Evolutionary conservation across 2,113 vertebrate genomes (phyloP).

Genomic region (Piliocolobus tephrosceles): DNA sequence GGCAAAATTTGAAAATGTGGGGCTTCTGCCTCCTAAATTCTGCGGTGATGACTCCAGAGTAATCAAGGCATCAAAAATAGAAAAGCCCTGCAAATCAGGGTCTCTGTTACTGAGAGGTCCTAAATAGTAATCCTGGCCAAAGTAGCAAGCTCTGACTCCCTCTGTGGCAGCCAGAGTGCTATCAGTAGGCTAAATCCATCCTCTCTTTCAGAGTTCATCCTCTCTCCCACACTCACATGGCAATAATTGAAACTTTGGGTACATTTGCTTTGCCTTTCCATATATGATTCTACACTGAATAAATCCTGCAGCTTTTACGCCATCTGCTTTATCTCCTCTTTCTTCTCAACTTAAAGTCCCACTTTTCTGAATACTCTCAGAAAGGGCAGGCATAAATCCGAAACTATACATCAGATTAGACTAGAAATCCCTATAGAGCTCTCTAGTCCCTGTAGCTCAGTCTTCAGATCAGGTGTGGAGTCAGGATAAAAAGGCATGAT

Average conservation of each 20-base stretch:
- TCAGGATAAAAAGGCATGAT: neutral
- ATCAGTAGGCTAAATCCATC: neutral
- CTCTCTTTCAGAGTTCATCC: neutral
- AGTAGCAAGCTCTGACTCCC: neutral
- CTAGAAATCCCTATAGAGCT: neutral
- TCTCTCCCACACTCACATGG: neutral
- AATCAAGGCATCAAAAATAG: neutral
- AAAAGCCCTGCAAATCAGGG: neutral
- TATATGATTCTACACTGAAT: neutral
- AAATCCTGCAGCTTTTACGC: neutral
- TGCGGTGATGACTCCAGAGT: neutral
- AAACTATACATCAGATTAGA: neutral
- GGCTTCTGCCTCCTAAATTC: neutral
- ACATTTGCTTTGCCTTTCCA: neutral
- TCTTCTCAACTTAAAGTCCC: neutral
- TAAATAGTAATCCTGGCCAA: neutral
- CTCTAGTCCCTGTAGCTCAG: neutral
- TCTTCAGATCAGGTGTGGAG: neutral
- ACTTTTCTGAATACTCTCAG: constrained; percentile 4
- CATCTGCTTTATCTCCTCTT: neutral
- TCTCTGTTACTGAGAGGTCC: neutral
- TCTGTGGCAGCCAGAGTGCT: too few relatives aligned
- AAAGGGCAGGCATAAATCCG: neutral
- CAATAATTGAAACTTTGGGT: neutral
- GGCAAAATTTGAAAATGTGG: neutral